Percentiles rank a stretch among this genome's conserved stretches.
phyloP scores from a whole-genome alignment of 2,888 invertebrate species.

The Drosophila subsilvestris region DNA sequence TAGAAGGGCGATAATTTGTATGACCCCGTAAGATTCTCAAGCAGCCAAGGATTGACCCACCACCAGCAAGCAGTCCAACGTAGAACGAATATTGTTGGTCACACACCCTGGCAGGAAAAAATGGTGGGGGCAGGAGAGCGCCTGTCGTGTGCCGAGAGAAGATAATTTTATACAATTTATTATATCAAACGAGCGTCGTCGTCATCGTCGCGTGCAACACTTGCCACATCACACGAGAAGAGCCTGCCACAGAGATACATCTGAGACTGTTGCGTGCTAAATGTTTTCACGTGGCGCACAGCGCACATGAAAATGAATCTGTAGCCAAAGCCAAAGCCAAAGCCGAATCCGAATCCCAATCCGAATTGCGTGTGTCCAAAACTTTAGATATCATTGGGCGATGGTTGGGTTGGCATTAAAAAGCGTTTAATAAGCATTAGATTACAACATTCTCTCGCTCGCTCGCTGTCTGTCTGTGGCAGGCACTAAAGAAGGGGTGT shows the following conservation, averaged over 20 bases:
- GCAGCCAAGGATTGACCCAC: constrained; percentile 70
- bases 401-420: constrained; percentile 65
- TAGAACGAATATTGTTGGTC: constrained; percentile 31
- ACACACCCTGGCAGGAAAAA: constrained; percentile 15
- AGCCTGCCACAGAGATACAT: constrained; percentile 22
- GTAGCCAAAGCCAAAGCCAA: constrained; percentile 23
- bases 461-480: too few relatives aligned
- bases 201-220: constrained; percentile 72
- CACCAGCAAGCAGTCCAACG: constrained; percentile 42
- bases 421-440: constrained; percentile 78
- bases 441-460: constrained; percentile 56
- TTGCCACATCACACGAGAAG: constrained; percentile 60
- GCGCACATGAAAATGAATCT: constrained; percentile 23
- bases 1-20: constrained; percentile 75
- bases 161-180: constrained; percentile 77
- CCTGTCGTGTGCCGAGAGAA: constrained; percentile 67
- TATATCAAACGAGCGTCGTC: constrained; percentile 66
- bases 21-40: constrained; percentile 67
- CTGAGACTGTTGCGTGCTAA: constrained; percentile 64
- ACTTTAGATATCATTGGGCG: constrained; percentile 26
- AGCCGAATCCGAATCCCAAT: constrained; percentile 40
- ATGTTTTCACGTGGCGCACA: constrained; percentile 66
- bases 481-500: not conserved
- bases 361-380: constrained; percentile 49
- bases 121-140: not conserved